Evolutionary conservation across 2,888 invertebrate species (phyloP).

Genomic region (Coremacera marginata): DNA sequence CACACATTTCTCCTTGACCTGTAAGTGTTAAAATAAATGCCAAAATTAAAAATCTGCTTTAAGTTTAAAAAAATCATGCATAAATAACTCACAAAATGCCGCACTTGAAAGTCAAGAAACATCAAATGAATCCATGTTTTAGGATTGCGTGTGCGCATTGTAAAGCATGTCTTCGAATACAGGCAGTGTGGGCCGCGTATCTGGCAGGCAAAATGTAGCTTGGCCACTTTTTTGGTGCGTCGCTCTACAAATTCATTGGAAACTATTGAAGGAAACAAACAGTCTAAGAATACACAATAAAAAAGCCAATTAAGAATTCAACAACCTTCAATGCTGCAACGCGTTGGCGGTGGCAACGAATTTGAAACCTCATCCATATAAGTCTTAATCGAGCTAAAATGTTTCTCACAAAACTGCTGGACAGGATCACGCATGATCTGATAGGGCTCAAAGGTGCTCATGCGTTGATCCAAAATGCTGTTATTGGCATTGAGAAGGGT

Average conservation of each 20-base stretch:
- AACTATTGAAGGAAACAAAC: constrained; percentile 49
- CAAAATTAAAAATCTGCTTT: not conserved
- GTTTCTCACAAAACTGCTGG: constrained; percentile 96
- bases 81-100: constrained; percentile 63
- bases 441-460: constrained; percentile 89
- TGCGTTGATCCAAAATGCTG: constrained; percentile 73
- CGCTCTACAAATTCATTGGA: constrained; percentile 73
- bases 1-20: constrained; percentile 82
- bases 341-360: constrained; percentile 89
- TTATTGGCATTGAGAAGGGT: constrained; percentile 77
- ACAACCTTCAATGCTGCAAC: constrained; percentile 92
- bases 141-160: constrained; percentile 84
- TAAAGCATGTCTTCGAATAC: constrained; percentile 84
- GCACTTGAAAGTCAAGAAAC: constrained; percentile 90
- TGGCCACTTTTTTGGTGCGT: constrained; percentile 87
- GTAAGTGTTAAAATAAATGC: not conserved
- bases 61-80: not conserved
- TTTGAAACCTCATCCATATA: constrained; percentile 91
- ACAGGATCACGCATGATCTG: constrained; percentile 90
- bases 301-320: not conserved
- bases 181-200: constrained; percentile 87
- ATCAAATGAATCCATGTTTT: constrained; percentile 95
- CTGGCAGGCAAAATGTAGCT: constrained; percentile 91
- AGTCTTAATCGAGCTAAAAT: constrained; percentile 89
- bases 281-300: constrained; percentile 33